Evolutionary conservation across 30 jellyfish, hydroid and myxozoan species (phyloP).

Genomic region (Clytia hemisphaerica): DNA sequence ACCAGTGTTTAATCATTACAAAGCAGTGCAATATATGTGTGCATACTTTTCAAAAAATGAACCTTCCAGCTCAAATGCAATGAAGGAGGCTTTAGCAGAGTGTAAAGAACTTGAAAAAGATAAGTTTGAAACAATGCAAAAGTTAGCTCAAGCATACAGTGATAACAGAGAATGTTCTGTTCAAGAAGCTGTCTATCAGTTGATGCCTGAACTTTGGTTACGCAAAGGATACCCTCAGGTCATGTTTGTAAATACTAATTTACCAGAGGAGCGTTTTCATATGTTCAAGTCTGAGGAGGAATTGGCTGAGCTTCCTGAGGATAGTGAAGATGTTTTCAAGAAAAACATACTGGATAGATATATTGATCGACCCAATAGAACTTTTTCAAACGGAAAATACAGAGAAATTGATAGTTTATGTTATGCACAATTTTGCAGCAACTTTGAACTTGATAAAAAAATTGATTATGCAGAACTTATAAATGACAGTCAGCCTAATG

Average conservation of each 20-base stretch:
- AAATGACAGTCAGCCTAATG: constrained; percentile 3
- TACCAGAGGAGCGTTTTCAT: constrained; percentile 2
- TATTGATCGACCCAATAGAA: background rate
- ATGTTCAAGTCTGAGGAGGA: constrained; percentile 8
- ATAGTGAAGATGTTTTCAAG: background rate
- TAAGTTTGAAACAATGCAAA: too few species aligned
- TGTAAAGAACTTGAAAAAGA: too few species aligned
- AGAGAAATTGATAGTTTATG: background rate
- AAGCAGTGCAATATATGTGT: too few species aligned
- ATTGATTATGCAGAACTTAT: background rate
- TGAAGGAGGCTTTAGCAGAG: too few species aligned
- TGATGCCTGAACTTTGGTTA: background rate
- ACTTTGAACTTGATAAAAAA: background rate
- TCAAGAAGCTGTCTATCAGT: too few species aligned
- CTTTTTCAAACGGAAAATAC: background rate
- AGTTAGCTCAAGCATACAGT: too few species aligned
- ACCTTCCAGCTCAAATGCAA: too few species aligned
- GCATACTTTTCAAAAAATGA: too few species aligned
- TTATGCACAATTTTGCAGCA: background rate
- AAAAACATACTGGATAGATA: background rate
- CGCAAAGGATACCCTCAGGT: background rate
- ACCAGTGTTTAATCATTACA: too few species aligned
- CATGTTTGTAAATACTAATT: background rate
- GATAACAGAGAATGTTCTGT: too few species aligned
- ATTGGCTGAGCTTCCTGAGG: background rate